These are phyloP conservation scores for Mongoloraphidia duomilia DNA, from an alignment of 2,888 invertebrate species.

Conservation along the genomic window DNA sequence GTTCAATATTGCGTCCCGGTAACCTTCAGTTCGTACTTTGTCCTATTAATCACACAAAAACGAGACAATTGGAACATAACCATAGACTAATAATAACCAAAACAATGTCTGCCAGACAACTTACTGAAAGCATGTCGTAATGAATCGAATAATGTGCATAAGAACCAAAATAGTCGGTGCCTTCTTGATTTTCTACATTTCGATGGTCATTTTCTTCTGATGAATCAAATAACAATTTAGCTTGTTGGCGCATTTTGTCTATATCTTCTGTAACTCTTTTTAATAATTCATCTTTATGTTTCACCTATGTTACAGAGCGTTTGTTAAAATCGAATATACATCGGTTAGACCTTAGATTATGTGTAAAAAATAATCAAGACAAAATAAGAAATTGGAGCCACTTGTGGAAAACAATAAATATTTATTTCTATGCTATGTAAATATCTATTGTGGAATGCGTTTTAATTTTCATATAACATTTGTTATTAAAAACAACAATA, in stretches of 20 bases:
- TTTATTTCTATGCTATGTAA: too few species aligned
- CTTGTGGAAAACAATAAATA: too few species aligned
- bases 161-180: slow-evolving; percentile 65
- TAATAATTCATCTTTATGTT: slow-evolving; percentile 41
- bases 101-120: slow-evolving; percentile 9
- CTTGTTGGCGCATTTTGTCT: slow-evolving; percentile 42
- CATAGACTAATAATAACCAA: too few species aligned
- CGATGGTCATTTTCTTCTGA: slow-evolving; percentile 16
- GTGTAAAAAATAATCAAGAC: too few species aligned
- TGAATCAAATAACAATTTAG: slow-evolving; percentile 37
- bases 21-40: slow-evolving; percentile 71
- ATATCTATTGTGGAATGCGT: too few species aligned
- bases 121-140: slow-evolving; percentile 81
- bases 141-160: slow-evolving; percentile 89
- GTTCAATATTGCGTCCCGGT: slow-evolving; percentile 65
- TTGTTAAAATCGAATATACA: too few species aligned
- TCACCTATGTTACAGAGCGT: slow-evolving; percentile 27
- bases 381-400: too few species aligned
- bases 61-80: too few species aligned
- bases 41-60: slow-evolving; percentile 36
- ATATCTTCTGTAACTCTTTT: slow-evolving; percentile 46
- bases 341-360: too few species aligned
- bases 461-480: too few species aligned
- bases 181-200: slow-evolving; percentile 30
- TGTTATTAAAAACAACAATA: too few species aligned